A percentile compares a stretch with the other conserved stretches of the same genome.
Conservation (phyloP, 2,888 invertebrate species). For the Sarcophaga caerulescens region DNA sequence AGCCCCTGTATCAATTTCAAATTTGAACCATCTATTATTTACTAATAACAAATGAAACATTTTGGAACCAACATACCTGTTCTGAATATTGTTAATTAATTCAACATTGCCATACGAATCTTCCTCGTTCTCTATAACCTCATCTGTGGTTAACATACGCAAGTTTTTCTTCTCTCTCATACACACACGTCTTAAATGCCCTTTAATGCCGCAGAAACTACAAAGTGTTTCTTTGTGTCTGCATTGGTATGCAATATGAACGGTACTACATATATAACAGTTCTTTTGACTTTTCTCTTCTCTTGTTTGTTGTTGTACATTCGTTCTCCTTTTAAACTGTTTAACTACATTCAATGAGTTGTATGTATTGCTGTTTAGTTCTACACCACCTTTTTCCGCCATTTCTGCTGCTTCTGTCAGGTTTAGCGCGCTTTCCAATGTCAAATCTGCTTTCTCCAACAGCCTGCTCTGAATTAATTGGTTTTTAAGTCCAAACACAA, state of each 20-base stretch:
- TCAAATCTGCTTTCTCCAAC: neutral
- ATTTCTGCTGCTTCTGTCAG: slow-evolving; percentile 34
- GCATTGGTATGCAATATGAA: slow-evolving; percentile 21
- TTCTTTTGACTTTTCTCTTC: slow-evolving; percentile 12
- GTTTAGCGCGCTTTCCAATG: slow-evolving; percentile 18
- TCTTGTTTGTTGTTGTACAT: neutral
- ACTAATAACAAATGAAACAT: slow-evolving; percentile 41
- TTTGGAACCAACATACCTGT: slow-evolving; percentile 37
- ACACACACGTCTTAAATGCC: slow-evolving; percentile 65
- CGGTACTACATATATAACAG: slow-evolving; percentile 32
- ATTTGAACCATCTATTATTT: slow-evolving; percentile 36
- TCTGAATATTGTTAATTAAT: slow-evolving; percentile 8
- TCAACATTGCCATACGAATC: slow-evolving; percentile 20
- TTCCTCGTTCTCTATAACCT: neutral
- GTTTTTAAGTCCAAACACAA: slow-evolving; percentile 51
- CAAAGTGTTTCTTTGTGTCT: slow-evolving; percentile 69
- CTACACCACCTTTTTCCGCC: slow-evolving; percentile 37
- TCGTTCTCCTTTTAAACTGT: no score
- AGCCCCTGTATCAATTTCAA: slow-evolving; percentile 56
- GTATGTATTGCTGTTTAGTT: slow-evolving; percentile 42
- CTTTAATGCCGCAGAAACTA: slow-evolving; percentile 62
- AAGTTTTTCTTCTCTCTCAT: slow-evolving; percentile 71
- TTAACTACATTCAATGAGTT: slow-evolving; percentile 30
- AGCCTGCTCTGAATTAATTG: slow-evolving; percentile 36
- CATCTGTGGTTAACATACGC: slow-evolving; percentile 57